Conservation (phyloP, 2,797 vertebrate genomes). For the Thaleichthys pacificus region DNA sequence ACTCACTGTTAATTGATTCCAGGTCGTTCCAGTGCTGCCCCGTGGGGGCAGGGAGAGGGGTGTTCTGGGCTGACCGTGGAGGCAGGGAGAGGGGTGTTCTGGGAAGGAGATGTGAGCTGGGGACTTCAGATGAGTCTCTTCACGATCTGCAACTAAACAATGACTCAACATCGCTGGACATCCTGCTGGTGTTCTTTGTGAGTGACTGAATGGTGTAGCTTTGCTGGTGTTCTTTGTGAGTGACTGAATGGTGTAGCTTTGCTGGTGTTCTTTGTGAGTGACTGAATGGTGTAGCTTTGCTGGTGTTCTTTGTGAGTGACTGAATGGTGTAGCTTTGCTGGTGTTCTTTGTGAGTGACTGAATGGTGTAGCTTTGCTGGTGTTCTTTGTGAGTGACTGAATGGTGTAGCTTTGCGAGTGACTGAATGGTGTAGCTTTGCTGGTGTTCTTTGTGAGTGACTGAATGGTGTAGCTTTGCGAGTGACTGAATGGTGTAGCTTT, state of each 20-base stretch:
- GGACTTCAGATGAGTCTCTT: no score
- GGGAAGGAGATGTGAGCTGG: no score
- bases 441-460: no score
- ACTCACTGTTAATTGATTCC: constrained; percentile 28
- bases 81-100: constrained; percentile 17
- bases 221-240: not conserved
- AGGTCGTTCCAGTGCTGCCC: not conserved
- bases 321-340: not conserved
- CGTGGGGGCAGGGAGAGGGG: not conserved
- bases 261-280: not conserved
- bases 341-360: no score
- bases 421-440: no score
- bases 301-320: not conserved
- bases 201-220: not conserved
- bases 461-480: not conserved
- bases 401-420: not conserved
- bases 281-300: not conserved
- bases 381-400: no score
- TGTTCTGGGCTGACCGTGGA: not conserved
- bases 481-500: not conserved
- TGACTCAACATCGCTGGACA: no score
- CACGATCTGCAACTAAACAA: no score
- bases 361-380: not conserved
- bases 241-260: not conserved
- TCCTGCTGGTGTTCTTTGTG: no score